Evolutionary conservation across 2,888 invertebrate genomes (phyloP), one percentile per base, ranked within the genome.

Genomic region (Crepidodera aurea): DNA sequence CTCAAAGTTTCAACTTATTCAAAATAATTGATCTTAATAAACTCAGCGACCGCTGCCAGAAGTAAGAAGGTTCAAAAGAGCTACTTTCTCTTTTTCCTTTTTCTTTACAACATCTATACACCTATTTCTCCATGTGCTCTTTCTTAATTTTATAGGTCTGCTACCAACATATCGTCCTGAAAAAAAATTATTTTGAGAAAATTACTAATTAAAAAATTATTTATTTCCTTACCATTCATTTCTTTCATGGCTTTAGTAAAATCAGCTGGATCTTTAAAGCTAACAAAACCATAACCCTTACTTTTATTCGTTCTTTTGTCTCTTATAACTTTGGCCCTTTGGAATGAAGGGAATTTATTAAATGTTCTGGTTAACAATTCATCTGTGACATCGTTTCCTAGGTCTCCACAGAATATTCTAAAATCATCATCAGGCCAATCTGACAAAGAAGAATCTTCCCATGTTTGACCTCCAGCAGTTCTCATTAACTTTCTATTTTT

Each of bases 341-440:
- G 88, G 82, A 99, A 99, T 15, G 97, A 96, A 0, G 91, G 90
- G 83, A 90, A 96, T 78, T 95, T 94, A 77, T 93, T 92, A 79
- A 99, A 99, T 0, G 98, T 97, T 70, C 98, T 86, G 0, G 93
- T 93, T n/a, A 99, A 84, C 62, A 97, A 87, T 79, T 99, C 99
- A 77, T 99, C 99, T 0, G 97, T 98, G 18, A 99, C 98, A 80
- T 99, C 98, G 80, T 99, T 99, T 12, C 99, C 99, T 44, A 99
- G 85, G 84, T 99, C 99, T n/a, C 99, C 99, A 79, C 98, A 98
- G 82, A 99, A 99, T 82, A 99, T 91, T 68, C 99, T 65, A 83
- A 97, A 99, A 84, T 99, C 99, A 83, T 96, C 97, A 70, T 94
- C 92, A n/a, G 94, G 91, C 99, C 98, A 99, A 77, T 99, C 99